phyloP scores from a whole-genome alignment of 2,113 vertebrate species.

The Apodemus sylvaticus region DNA sequence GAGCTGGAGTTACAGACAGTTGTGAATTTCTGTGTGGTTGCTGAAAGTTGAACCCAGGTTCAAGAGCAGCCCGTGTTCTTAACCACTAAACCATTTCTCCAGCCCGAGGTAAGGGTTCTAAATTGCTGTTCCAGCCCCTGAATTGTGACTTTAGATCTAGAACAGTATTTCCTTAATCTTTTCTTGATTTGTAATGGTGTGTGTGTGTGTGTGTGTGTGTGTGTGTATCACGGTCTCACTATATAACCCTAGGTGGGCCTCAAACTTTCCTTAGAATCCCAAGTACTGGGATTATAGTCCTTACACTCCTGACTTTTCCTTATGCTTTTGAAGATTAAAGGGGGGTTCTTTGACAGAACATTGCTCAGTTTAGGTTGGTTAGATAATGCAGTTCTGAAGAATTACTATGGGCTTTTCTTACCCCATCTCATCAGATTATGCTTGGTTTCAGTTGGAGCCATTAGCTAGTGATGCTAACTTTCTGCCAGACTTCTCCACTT shows the following conservation, averaged over 20 bases:
- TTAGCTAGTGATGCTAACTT: background rate
- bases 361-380: background rate
- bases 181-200: background rate
- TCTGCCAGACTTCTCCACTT: background rate
- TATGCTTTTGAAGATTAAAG: background rate
- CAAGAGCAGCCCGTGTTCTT: background rate
- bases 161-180: background rate
- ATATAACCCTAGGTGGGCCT: background rate
- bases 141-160: background rate
- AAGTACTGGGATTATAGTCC: background rate
- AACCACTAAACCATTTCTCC: background rate
- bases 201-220: no score
- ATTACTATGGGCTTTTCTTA: constrained; percentile 19
- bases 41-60: background rate
- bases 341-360: constrained; percentile 11
- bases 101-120: background rate
- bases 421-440: background rate
- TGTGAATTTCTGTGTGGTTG: background rate
- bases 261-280: no score
- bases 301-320: background rate
- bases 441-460: background rate
- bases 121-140: background rate
- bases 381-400: background rate
- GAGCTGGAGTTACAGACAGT: background rate
- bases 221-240: no score